Percentiles rank a stretch among this genome's conserved stretches.
Conservation (phyloP, 2,888 invertebrate genomes). For the Standfussiana lucernea region DNA sequence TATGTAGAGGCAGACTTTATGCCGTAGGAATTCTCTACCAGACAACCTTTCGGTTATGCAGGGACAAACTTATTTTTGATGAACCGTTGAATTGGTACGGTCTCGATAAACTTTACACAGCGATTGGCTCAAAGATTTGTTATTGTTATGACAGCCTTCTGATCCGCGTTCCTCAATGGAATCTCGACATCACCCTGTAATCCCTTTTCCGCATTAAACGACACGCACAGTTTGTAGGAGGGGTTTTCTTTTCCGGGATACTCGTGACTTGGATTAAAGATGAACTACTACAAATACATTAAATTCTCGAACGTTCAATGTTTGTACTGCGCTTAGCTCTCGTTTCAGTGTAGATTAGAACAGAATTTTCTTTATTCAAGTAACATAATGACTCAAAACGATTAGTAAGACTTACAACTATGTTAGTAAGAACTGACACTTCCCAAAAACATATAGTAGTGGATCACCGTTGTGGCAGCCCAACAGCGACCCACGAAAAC, state of each 20-base stretch:
- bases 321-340: slow-evolving; percentile 26
- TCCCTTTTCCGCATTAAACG: slow-evolving; percentile 30
- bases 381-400: too few species aligned
- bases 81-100: not conserved
- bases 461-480: too few species aligned
- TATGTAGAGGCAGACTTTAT: too few species aligned
- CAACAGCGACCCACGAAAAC: too few species aligned
- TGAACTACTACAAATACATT: slow-evolving; percentile 53
- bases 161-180: slow-evolving; percentile 33
- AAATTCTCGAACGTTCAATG: slow-evolving; percentile 30
- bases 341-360: too few species aligned
- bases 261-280: slow-evolving; percentile 25
- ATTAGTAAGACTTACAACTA: too few species aligned
- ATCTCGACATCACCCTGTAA: slow-evolving; percentile 35
- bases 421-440: too few species aligned
- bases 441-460: too few species aligned
- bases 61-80: not conserved
- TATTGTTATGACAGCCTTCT: slow-evolving; percentile 14
- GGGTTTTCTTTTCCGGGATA: slow-evolving; percentile 23
- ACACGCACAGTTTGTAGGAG: slow-evolving; percentile 28
- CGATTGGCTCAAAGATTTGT: not conserved
- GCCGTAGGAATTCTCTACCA: too few species aligned
- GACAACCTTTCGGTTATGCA: not conserved
- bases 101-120: not conserved
- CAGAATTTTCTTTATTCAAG: too few species aligned